phyloP scores from a whole-genome alignment of 2,113 vertebrate species.

The Anarhynchus alexandrinus region DNA sequence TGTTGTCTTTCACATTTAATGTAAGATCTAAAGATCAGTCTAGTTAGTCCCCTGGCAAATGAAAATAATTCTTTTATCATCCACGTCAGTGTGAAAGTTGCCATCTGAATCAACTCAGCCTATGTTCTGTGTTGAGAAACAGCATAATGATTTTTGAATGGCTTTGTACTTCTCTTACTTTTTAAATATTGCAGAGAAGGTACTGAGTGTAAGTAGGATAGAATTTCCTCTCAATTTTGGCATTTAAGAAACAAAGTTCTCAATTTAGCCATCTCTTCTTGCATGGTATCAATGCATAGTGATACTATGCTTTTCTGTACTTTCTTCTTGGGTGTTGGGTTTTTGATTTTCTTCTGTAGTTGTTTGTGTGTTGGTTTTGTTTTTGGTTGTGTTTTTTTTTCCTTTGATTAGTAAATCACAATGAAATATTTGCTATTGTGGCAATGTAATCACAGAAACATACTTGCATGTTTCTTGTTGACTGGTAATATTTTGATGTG shows the following conservation, averaged over 20 bases:
- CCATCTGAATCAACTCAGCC: background rate
- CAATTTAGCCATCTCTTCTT: background rate
- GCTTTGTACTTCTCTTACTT: background rate
- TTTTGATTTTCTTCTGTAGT: background rate
- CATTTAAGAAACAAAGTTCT: background rate
- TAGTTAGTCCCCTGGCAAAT: background rate
- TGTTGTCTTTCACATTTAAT: background rate
- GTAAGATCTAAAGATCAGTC: background rate
- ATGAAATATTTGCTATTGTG: background rate
- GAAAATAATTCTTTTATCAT: background rate
- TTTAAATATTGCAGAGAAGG: background rate
- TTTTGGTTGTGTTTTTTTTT: background rate
- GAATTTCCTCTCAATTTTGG: background rate
- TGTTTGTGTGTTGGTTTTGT: background rate
- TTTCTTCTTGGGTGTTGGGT: background rate
- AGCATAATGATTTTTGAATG: background rate
- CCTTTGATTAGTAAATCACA: background rate
- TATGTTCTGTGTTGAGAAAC: background rate
- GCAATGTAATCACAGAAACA: fast-evolving
- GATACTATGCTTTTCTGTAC: background rate
- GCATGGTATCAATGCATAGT: background rate
- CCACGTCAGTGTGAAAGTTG: background rate
- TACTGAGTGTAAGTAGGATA: background rate
- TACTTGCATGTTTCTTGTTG: background rate
- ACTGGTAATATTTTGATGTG: background rate